Evolutionary conservation across 2,888 invertebrate genomes (phyloP), one percentile per base, ranked within the genome.

Genomic region (Neuroscelio doddi): DNA sequence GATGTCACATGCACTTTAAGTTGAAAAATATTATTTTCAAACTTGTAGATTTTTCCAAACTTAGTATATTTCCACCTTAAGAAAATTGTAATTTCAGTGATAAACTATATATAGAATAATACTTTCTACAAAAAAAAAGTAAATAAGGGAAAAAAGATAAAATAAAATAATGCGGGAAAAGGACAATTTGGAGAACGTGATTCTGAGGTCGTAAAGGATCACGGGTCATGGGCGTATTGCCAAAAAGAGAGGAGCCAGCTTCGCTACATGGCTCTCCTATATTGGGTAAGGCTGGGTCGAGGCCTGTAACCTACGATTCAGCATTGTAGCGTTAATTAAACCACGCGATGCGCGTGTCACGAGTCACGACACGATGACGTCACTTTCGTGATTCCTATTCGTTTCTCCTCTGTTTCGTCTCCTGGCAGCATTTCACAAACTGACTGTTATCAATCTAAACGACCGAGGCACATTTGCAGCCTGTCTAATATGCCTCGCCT

Each of bases 291-390:
- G 41, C 41, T 47, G 42, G 45, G 41, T 56, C 49, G 59, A 32
- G 36, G 9, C 24, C 55, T 38, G 49, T 50, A 52, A 55, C 52
- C 58, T 63, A 68, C 70, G 69, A 78, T 79, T 80, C 73, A 74
- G 76, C 74, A 79, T 82, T 80, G 79, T 79, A 75, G 73, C 73
- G 75, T 78, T 81, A 82, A 82, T 82, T 82, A 82, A 82, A 81
- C 77, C 70, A 73, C 69, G 71, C 69, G 56, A 50, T 58, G 74
- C 75, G 76, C 77, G 78, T 81, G 78, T 80, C 78, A 76, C 78
- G 71, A 81, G 77, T 78, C 78, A 76, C 78, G 77, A 75, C 68
- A 70, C 66, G 59, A 67, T 76, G 78, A 79, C 77, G 80, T 81
- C 81, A 78, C 75, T 70, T 69, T 69, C 65, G 73, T 74, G 76